Evolutionary conservation across 2,888 invertebrate genomes (phyloP), one percentile per base, ranked within the genome.

Genomic region (Hypercompe scribonia): DNA sequence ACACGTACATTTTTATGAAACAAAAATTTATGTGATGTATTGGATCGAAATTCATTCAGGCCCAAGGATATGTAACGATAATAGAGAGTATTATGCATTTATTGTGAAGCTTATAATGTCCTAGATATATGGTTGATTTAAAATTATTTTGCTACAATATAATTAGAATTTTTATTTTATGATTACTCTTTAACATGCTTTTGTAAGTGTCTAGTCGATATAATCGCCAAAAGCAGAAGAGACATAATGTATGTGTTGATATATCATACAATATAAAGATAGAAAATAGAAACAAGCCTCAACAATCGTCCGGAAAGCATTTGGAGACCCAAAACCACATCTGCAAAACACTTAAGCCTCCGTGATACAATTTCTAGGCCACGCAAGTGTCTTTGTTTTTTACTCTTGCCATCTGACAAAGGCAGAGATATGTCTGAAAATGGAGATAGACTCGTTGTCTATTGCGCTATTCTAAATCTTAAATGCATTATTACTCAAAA

Each of bases 361-460:
- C n/a, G 31, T 46, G 71, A 66, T 71, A 39, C n/a, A 58, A 61
- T 71, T 71, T 71, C 39, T 71, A 66, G 66, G 66, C n/a, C 71
- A 46, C 24, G 61, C 34, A 66, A 66, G 66, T 71, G 58, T 61
- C 58, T 24, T 61, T 71, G 58, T 71, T 70, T 61, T 71, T 71
- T 61, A 24, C 33, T 71, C 36, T 66, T 28, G n/a, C 33, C 31
- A 58, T 65, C 28, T 54, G 36, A 71, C 71, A 71, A 66, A 66
- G n/a, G 61, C 58, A 66, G 71, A 46, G 15, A 36, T 66, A 39
- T 71, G n/a, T 61, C 31, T 34, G 54, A 39, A 66, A 71, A 61
- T 66, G 70, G 42, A 70, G 64, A 70, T 33, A 33, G 66, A 42
- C 21, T 61, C 42, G 21, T 71, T 71, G 61, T 66, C 61, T 66